Base-by-base conservation (phyloP, 35 echinoderm and acorn worm genomes). In the Diadema setosum region DNA sequence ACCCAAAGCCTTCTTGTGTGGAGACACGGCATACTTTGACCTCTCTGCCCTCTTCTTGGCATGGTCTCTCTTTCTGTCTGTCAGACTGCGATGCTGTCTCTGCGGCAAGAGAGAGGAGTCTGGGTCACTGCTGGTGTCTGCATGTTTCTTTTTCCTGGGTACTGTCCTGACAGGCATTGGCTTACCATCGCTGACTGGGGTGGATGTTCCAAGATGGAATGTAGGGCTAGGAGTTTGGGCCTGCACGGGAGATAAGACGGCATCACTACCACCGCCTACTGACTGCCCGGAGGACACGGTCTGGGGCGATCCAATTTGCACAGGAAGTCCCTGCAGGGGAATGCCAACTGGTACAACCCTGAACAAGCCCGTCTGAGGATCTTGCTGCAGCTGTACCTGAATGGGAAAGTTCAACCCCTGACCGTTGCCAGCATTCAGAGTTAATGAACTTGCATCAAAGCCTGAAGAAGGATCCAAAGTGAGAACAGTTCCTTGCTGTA, bases 301-400 rank as follows among this genome's bases (percentile, higher is more conserved):
- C 23, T 58, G 73, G 26, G 37, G 33, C 25, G 73, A 25, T 25
- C 34, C 25, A 42, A 78, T 78, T 24, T 78, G 73, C 11, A 74
- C 18, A 45, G 42, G 42, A 5, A 74, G 18, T 30, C 39, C 83
- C 60, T 86, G 82, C 15, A 73, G n/a, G 46, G 94, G 86, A 45
- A 83, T 31, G 14, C 50, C 89, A 3, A 98, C 44, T 39, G 95
- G 91, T 50, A 98, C 46, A 48, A 98, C 88, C 3, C 88, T 50
- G 48, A 91, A 98, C 9, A 98, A 81, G n/a, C 95, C 95, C 57
- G 95, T 98, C 15, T 91, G 49, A 18, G 95, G 95, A 48, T 98
- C 95, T 84, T 91, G 91, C 12, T 94, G 92, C 33, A 98, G 82
- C 15, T 93, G 91, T 5, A 98, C 90, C 73, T 94, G 92, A 31